Evolutionary conservation across 1,140 invertebrate species (phyloP).

Genomic region (Thalassaphorura encarpata): DNA sequence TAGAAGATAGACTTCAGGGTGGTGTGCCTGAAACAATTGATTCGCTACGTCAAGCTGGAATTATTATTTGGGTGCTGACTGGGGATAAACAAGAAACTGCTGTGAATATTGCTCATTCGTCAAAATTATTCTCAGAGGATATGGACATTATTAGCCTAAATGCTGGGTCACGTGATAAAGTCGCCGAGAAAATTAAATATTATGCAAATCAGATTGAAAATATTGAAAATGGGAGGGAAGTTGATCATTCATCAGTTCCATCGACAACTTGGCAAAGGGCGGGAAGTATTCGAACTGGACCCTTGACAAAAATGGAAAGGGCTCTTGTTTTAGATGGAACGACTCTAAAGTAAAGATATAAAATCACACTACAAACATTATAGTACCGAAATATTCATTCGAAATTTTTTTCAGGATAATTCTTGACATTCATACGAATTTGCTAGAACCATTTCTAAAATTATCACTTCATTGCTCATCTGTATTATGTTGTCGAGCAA

Average conservation of each 20-base stretch:
- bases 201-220: constrained; percentile 7
- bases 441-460: constrained; percentile 42
- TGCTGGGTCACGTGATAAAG: constrained; percentile 12
- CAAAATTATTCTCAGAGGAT: constrained; percentile 56
- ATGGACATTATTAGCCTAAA: constrained; percentile 50
- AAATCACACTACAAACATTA: constrained; percentile 11
- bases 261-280: neutral
- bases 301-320: neutral
- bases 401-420: constrained; percentile 40
- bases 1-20: constrained; percentile 74
- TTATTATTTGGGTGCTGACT: constrained; percentile 46
- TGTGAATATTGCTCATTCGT: constrained; percentile 60
- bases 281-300: neutral
- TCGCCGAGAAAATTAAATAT: constrained; percentile 20
- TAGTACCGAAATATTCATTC: constrained; percentile 13
- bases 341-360: constrained; percentile 46
- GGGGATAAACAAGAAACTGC: constrained; percentile 71
- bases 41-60: constrained; percentile 51
- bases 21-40: constrained; percentile 63
- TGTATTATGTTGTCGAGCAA: constrained; percentile 65
- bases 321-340: constrained; percentile 37
- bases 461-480: constrained; percentile 51
- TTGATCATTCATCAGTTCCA: neutral
- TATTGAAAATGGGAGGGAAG: neutral
- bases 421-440: constrained; percentile 44